Base-by-base conservation (phyloP, 2,888 invertebrate genomes). In the Lepidocyrtinus sp. region DNA sequence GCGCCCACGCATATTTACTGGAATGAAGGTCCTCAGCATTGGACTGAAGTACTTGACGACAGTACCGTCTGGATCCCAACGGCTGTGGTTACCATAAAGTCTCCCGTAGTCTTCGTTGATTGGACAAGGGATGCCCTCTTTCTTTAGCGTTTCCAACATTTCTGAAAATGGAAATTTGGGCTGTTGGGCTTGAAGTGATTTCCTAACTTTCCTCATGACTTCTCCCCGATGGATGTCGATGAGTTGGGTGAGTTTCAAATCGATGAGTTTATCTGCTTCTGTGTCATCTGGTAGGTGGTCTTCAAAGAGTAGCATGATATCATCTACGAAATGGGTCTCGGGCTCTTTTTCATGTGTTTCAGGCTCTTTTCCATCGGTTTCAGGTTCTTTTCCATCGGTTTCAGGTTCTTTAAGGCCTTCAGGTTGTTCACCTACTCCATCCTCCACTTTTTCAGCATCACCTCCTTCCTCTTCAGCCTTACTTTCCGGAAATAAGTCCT, bases 61-160 rank as follows among this genome's bases (percentile, higher is more conserved):
- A 0, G 74, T 78, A 19, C 77, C 77, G 50, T 82, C 77, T 2
- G 82, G 82, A 55, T 82, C 82, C 82, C 82, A 82, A 27, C 74
- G n/a, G 2, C 71, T 68, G 55, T 82, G 70, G 1, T 46, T 12
- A 0, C 70, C 74, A 27, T 78, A 70, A 22, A 82, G 55, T 15
- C 61, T 19, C 36, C 45, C 45, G 64, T 70, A 78, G 64, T 82
- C 82, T 2, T 75, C 71, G 24, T 82, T 78, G 12, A 70, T 25
- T 7, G 82, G 82, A 19, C 74, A 62, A 3, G 82, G 82, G 24
- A 82, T 75, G 0, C 71, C 78, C 27, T 55, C 55, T 0, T 61
- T 25, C 3, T 19, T 75, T n/a, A 80, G 25, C 7, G 55, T 17
- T 3, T 69, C 22, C 12, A 75, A 22, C 24, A 80, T 70, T 22